These are phyloP conservation scores for Acrocephalus scirpaceus DNA, from an alignment of 2,797 vertebrate genomes.

Conservation along the genomic window DNA sequence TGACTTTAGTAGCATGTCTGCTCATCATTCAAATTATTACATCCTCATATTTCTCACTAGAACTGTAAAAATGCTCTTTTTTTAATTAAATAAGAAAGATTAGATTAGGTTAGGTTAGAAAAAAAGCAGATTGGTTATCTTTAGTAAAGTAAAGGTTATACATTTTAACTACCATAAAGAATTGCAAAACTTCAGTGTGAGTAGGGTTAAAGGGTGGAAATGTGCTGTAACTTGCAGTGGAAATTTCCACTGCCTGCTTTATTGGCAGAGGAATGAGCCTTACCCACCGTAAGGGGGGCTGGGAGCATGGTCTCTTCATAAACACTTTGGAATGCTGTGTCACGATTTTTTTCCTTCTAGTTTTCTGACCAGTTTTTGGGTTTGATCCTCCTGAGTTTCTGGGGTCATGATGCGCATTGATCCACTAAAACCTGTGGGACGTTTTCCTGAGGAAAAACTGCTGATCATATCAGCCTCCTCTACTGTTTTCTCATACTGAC, in stretches of 20 bases:
- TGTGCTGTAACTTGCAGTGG: conserved; percentile 61
- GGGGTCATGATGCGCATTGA: not conserved
- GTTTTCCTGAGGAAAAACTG: not conserved
- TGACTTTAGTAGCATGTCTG: not conserved
- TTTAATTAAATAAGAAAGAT: not conserved
- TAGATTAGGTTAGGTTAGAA: not conserved
- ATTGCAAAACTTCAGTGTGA: conserved; percentile 46
- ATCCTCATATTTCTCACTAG: not conserved
- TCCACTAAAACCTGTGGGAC: not conserved
- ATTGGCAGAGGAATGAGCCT: conserved; percentile 50
- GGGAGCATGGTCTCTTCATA: conserved; percentile 30
- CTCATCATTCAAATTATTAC: not conserved
- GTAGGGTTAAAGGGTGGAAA: conserved; percentile 65
- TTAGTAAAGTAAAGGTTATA: conserved; percentile 46
- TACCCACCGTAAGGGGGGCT: not conserved
- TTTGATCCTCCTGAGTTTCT: conserved; percentile 21
- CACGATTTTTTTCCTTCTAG: conserved; percentile 29
- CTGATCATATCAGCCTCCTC: not conserved
- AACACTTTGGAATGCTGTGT: conserved; percentile 54
- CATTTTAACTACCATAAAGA: conserved; percentile 44
- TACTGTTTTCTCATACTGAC: not conserved
- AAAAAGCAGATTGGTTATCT: conserved; percentile 33
- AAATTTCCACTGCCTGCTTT: conserved; percentile 74
- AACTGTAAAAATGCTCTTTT: not conserved
- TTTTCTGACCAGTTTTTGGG: not conserved